Conservation (phyloP, 2,113 vertebrate genomes). For the Microcebus griseorufus region DNA sequence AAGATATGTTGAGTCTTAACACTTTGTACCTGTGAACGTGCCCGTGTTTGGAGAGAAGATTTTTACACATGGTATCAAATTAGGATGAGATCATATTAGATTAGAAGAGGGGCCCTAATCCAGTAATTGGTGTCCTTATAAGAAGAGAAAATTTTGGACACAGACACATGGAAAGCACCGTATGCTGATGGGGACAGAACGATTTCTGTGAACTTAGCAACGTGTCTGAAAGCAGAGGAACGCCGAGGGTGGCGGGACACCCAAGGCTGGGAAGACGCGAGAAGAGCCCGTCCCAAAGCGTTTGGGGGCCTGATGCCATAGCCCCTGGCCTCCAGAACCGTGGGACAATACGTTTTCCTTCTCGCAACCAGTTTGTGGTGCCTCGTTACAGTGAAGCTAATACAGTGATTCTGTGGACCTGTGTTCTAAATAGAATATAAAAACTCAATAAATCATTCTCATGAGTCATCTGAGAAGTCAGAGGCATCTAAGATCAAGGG, state of each 20-base stretch:
- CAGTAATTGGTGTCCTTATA: background rate
- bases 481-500: background rate
- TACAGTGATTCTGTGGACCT: rapidly evolving
- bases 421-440: background rate
- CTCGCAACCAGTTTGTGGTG: background rate
- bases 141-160: background rate
- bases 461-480: background rate
- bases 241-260: background rate
- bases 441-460: background rate
- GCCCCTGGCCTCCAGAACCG: background rate
- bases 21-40: background rate
- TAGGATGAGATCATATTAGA: background rate
- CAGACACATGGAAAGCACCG: rapidly evolving
- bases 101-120: too few relatives aligned
- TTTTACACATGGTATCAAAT: background rate
- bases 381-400: rapidly evolving
- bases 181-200: background rate
- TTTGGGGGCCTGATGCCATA: background rate
- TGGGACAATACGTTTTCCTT: background rate
- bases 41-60: background rate
- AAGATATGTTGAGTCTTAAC: background rate
- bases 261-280: background rate
- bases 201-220: too few relatives aligned
- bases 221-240: background rate
- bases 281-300: background rate